Conservation (phyloP, 2,113 vertebrate species). For the Oncorhynchus kisutch region DNA sequence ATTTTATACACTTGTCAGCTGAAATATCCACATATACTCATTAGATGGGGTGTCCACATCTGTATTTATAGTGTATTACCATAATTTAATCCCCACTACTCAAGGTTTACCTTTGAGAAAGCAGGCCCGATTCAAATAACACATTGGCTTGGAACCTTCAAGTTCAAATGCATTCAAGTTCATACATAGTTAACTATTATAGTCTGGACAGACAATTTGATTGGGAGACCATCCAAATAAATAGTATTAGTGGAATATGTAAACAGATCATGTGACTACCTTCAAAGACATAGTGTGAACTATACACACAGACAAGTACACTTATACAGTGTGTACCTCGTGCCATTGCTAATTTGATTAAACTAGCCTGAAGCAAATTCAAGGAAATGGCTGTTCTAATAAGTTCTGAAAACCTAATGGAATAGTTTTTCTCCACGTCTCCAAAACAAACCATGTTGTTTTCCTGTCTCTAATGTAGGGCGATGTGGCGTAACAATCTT, state of each 20-base stretch:
- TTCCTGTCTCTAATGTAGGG: no score
- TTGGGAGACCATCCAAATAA: background rate
- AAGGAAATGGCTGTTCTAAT: background rate
- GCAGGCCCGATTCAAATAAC: background rate
- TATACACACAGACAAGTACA: background rate
- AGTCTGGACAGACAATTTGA: background rate
- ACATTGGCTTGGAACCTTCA: background rate
- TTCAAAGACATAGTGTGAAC: background rate
- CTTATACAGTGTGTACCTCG: background rate
- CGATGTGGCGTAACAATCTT: no score
- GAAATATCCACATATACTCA: no score
- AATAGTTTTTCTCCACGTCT: no score
- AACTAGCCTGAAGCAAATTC: background rate
- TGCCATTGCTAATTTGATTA: background rate
- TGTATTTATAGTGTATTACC: background rate
- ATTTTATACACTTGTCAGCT: no score
- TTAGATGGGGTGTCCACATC: no score
- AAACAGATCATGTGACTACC: background rate
- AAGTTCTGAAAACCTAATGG: background rate
- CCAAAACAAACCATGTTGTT: no score
- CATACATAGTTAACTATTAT: background rate
- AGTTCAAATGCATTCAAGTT: background rate
- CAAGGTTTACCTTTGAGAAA: background rate
- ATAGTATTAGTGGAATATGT: background rate
- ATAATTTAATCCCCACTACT: background rate